These are phyloP conservation scores for Blera fallax DNA, from an alignment of 2,888 invertebrate species.

Conservation along the genomic window DNA sequence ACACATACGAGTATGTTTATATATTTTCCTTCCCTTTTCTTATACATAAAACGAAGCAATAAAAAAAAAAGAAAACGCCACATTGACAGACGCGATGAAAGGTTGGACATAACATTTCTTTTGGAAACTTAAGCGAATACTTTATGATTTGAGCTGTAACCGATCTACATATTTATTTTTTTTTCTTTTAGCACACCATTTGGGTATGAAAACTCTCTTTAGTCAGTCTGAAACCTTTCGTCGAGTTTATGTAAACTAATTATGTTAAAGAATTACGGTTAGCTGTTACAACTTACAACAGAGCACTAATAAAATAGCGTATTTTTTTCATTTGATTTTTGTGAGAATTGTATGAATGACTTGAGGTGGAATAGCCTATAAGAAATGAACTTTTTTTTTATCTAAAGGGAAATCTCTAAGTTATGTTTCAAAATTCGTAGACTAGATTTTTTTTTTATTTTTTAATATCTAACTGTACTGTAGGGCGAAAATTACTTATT, in stretches of 20 bases:
- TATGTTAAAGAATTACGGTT: background rate
- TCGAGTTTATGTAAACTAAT: background rate
- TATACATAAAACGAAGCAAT: background rate
- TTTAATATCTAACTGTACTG: slow-evolving; percentile 11
- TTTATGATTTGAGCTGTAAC: background rate
- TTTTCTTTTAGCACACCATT: background rate
- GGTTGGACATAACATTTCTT: background rate
- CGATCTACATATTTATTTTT: background rate
- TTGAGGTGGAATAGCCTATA: background rate
- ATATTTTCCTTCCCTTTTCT: background rate
- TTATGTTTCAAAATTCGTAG: background rate
- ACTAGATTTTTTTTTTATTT: background rate
- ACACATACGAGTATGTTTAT: too few species aligned
- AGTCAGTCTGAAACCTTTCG: background rate
- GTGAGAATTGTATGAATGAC: background rate
- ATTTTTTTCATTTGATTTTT: background rate
- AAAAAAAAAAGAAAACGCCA: background rate
- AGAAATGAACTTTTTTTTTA: background rate
- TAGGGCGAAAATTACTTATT: slow-evolving; percentile 42
- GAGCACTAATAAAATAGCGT: background rate
- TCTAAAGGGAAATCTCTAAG: background rate
- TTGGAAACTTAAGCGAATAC: background rate
- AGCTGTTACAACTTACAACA: background rate
- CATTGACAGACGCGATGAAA: background rate
- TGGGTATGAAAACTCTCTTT: background rate